A percentile compares a stretch with the other conserved stretches of the same genome.
Evolutionary conservation across 2,888 invertebrate genomes (phyloP).

Genomic region (Lithophane semibrunnea): DNA sequence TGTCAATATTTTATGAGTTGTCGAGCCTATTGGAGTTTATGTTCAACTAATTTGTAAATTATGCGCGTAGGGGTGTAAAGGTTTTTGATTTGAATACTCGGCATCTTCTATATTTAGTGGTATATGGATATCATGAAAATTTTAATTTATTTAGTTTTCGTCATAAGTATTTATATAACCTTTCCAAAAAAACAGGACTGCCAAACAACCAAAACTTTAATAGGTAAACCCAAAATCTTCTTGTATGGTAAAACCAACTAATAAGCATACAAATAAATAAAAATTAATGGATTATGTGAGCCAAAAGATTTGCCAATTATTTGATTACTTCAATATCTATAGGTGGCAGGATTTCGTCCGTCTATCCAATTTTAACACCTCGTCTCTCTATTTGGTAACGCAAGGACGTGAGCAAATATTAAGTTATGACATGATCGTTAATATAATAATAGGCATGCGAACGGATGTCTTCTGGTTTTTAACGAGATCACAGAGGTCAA

Average conservation of each 20-base stretch:
- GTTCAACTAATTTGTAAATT: background rate
- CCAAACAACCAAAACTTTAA: background rate
- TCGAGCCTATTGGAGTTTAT: background rate
- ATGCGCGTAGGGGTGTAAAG: too few relatives aligned
- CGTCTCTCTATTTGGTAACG: conserved; percentile 48
- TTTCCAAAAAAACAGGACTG: background rate
- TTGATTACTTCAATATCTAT: conserved; percentile 24
- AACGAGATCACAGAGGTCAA: background rate
- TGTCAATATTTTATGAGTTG: conserved; percentile 24
- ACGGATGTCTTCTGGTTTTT: conserved; percentile 18
- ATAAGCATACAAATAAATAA: conserved; percentile 18
- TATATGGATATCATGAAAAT: background rate
- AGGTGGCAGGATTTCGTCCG: conserved; percentile 19
- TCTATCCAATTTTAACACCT: conserved; percentile 33
- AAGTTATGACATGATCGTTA: conserved; percentile 36
- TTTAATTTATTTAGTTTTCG: too few relatives aligned
- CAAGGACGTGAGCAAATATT: conserved; percentile 56
- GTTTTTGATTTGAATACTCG: background rate
- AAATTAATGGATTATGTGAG: conserved; percentile 8
- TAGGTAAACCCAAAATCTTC: background rate
- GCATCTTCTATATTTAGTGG: background rate
- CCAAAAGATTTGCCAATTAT: conserved; percentile 35
- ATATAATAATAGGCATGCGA: conserved; percentile 20
- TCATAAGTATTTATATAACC: background rate
- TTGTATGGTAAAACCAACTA: background rate